Conservation (phyloP, 2,888 invertebrate genomes). For the Apocheima hispidaria region DNA sequence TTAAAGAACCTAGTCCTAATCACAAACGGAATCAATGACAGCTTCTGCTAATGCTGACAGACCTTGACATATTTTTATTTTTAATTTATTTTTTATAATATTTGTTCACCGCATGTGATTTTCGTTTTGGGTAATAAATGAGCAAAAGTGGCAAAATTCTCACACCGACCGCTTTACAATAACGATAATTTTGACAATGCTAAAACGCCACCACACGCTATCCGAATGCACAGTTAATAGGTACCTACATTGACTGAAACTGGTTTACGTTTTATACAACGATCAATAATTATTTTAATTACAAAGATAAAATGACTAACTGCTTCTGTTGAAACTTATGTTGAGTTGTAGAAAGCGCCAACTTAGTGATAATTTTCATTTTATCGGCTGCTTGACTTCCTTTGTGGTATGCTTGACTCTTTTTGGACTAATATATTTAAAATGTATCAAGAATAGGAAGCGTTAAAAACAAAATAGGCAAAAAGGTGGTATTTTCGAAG, state of each 20-base stretch:
- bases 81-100: too few relatives aligned
- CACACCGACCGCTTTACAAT: too few relatives aligned
- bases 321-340: not conserved
- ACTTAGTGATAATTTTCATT: not conserved
- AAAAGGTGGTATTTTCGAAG: not conserved
- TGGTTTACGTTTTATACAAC: not conserved
- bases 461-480: not conserved
- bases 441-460: not conserved
- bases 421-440: not conserved
- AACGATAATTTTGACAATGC: too few relatives aligned
- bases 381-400: not conserved
- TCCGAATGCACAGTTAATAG: too few relatives aligned
- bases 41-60: too few relatives aligned
- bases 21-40: too few relatives aligned
- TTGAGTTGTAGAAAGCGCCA: not conserved
- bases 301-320: not conserved
- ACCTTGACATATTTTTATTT: too few relatives aligned
- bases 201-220: too few relatives aligned
- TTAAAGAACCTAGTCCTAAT: too few relatives aligned
- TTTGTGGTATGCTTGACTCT: not conserved
- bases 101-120: too few relatives aligned
- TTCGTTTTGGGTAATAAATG: too few relatives aligned
- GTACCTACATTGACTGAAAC: not conserved
- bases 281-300: constrained; percentile 1
- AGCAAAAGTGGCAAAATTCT: too few relatives aligned